Evolutionary conservation across 1,140 invertebrate genomes (phyloP).

Genomic region (Diabrotica undecimpunctata): DNA sequence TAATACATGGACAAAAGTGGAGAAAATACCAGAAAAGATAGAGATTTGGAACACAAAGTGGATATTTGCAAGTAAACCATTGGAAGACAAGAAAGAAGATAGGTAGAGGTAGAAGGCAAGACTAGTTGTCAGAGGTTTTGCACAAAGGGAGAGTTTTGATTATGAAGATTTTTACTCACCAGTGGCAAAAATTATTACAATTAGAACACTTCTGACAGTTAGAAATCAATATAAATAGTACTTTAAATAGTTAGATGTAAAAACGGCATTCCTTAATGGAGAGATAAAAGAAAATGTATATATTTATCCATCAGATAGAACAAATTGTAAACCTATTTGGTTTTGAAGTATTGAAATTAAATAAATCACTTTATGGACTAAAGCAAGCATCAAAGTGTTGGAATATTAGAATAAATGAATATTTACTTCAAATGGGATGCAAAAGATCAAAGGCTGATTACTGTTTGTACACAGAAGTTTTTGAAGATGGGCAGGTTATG

Average conservation of each 20-base stretch:
- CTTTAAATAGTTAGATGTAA: slow-evolving; percentile 25
- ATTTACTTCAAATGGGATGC: no score
- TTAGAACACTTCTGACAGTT: slow-evolving; percentile 5
- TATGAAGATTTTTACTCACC: slow-evolving; percentile 7
- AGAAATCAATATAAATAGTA: slow-evolving; percentile 30
- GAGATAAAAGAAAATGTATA: slow-evolving; percentile 47
- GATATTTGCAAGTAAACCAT: slow-evolving; percentile 32
- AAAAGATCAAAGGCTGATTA: no score
- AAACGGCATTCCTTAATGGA: slow-evolving; percentile 17
- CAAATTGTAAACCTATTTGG: slow-evolving; percentile 11
- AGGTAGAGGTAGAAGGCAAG: slow-evolving; percentile 45
- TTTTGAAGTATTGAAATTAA: background rate
- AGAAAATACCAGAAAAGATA: background rate
- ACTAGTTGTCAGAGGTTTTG: no score
- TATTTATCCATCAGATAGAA: slow-evolving; percentile 46
- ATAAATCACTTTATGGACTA: slow-evolving; percentile 6
- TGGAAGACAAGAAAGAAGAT: slow-evolving; percentile 30
- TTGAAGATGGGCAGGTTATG: no score
- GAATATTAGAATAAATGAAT: background rate
- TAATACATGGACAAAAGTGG: background rate
- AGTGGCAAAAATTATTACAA: slow-evolving; percentile 23
- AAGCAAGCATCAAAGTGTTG: background rate
- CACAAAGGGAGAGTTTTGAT: no score
- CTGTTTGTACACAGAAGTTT: no score
- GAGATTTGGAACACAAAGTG: background rate